Conservation (phyloP, 1,140 invertebrate species). For the Trichogramma pretiosum region DNA sequence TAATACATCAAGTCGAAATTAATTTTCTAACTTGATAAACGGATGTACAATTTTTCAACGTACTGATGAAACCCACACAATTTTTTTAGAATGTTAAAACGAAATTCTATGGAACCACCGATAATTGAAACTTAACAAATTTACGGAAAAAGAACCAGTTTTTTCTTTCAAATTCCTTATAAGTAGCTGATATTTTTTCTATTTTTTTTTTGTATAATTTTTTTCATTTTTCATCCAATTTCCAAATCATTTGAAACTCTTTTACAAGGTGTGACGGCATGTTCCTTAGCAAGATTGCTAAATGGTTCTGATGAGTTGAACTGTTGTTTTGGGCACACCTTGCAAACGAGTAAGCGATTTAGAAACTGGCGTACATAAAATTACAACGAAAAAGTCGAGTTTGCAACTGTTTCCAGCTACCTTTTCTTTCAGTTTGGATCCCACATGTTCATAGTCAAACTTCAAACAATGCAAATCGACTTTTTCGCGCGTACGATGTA, state of each 20-base stretch:
- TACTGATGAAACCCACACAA: too few species aligned
- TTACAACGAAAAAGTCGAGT: conserved; percentile 4
- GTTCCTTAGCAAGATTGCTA: not conserved
- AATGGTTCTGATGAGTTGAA: too few species aligned
- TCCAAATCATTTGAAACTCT: not conserved
- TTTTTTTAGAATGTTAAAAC: conserved; percentile 11
- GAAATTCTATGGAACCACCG: conserved; percentile 7
- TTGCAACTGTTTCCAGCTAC: not conserved
- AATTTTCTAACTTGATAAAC: too few species aligned
- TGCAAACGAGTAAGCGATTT: conserved; percentile 2
- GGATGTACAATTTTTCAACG: too few species aligned
- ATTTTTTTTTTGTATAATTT: too few species aligned
- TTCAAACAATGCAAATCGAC: conserved; percentile 2
- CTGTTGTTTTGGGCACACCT: not conserved
- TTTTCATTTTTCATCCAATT: conserved; percentile 8
- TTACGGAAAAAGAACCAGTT: conserved; percentile 9
- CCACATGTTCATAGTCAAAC: not conserved
- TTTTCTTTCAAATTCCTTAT: conserved; percentile 1
- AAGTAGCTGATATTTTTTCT: conserved; percentile 9
- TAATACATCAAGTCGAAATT: too few species aligned
- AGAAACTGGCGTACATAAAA: conserved; percentile 8
- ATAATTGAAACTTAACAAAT: conserved; percentile 10
- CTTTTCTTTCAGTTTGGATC: not conserved
- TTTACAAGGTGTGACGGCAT: not conserved
- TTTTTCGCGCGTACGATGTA: conserved; percentile 15